Percentiles rank a stretch among this genome's conserved stretches.
These are phyloP conservation scores for Hirudo medicinalis DNA, from an alignment of 1,140 invertebrate species.

Conservation along the genomic window DNA sequence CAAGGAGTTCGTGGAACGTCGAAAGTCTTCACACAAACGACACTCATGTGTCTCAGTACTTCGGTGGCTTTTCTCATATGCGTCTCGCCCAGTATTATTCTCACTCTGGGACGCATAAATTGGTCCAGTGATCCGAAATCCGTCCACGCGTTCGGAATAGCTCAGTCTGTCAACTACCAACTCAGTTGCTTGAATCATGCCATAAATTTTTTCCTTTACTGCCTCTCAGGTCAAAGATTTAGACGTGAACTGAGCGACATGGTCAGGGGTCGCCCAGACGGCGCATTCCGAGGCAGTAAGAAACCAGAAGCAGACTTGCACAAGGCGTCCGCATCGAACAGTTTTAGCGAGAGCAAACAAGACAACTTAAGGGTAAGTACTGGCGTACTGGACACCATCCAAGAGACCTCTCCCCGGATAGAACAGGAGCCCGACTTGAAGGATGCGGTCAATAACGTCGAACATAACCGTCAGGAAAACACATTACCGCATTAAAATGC, in stretches of 20 bases:
- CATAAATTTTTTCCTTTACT: slow-evolving; percentile 28
- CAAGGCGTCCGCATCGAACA: neutral
- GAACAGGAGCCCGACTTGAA: no score
- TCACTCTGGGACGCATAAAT: slow-evolving; percentile 20
- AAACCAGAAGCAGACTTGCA: neutral
- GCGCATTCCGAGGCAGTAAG: no score
- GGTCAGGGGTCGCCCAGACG: slow-evolving; percentile 8
- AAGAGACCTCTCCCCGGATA: neutral
- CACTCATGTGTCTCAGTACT: slow-evolving; percentile 23
- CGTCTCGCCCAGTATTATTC: slow-evolving; percentile 21
- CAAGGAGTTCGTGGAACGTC: neutral
- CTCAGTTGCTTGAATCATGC: slow-evolving; percentile 25
- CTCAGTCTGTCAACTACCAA: slow-evolving; percentile 20
- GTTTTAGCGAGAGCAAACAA: neutral
- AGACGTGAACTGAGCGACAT: slow-evolving; percentile 23
- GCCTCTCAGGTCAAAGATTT: slow-evolving; percentile 25
- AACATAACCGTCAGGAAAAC: no score
- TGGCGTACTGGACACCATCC: slow-evolving; percentile 5
- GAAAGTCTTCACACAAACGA: slow-evolving; percentile 19
- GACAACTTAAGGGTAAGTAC: neutral
- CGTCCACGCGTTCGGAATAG: slow-evolving; percentile 16
- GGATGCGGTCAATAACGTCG: no score
- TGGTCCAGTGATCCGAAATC: slow-evolving; percentile 1
- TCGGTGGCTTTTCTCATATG: slow-evolving; percentile 24
- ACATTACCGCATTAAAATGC: no score